Evolutionary conservation across 1,140 invertebrate genomes (phyloP).

Genomic region (Pararge aegeria): DNA sequence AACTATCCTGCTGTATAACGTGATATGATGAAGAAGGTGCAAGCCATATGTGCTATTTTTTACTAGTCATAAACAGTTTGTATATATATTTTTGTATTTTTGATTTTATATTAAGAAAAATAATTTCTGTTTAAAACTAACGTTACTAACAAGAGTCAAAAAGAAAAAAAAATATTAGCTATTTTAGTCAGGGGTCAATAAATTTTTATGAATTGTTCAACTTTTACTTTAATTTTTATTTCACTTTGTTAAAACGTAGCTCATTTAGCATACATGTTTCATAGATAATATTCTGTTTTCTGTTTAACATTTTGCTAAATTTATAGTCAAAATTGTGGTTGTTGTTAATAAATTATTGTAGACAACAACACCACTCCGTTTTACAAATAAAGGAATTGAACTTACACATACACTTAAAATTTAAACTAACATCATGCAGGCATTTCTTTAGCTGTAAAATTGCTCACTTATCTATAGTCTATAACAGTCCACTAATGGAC

Average conservation of each 20-base stretch:
- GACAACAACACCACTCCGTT: no score
- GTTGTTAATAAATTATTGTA: no score
- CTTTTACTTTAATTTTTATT: constrained; percentile 22
- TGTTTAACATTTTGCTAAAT: no score
- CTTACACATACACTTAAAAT: no score
- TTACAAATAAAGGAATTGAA: no score
- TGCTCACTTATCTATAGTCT: no score
- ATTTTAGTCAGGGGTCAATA: constrained; percentile 39
- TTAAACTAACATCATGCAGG: no score
- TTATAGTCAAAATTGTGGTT: no score
- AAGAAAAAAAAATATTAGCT: constrained; percentile 48
- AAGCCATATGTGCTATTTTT: constrained; percentile 31
- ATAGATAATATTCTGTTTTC: no score
- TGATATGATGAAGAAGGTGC: constrained; percentile 32
- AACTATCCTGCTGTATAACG: constrained; percentile 33
- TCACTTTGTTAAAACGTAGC: no score
- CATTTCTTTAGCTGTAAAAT: no score
- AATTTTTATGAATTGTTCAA: constrained; percentile 47
- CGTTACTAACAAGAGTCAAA: constrained; percentile 33
- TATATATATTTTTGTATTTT: constrained; percentile 71
- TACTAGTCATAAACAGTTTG: constrained; percentile 75
- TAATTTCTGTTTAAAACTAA: constrained; percentile 55
- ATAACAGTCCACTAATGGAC: no score
- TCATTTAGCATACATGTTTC: neutral
- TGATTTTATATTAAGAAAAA: constrained; percentile 58